Conservation (phyloP, 2,797 vertebrate genomes). For the Malurus leucopterus region DNA sequence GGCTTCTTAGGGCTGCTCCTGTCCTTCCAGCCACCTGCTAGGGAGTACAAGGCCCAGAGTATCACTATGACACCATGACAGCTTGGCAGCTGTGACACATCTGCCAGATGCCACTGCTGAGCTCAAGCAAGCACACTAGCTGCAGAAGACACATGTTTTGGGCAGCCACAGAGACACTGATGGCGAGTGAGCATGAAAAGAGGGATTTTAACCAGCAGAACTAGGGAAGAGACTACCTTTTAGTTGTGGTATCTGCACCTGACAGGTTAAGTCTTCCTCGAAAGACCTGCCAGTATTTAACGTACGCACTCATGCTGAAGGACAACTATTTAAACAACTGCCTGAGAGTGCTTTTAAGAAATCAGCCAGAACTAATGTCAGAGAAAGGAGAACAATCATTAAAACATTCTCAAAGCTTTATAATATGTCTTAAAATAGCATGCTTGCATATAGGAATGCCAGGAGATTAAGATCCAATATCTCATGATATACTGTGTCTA, state of each 20-base stretch:
- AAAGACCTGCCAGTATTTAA: neutral
- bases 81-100: neutral
- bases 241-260: neutral
- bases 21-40: neutral
- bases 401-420: constrained; percentile 10
- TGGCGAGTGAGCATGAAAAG: neutral
- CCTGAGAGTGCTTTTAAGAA: constrained; percentile 8
- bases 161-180: neutral
- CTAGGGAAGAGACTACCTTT: neutral
- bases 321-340: constrained; percentile 29
- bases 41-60: neutral
- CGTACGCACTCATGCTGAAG: neutral
- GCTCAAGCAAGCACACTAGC: neutral
- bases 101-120: neutral
- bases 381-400: constrained; percentile 7
- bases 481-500: constrained; percentile 33
- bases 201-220: neutral
- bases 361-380: constrained; percentile 12
- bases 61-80: neutral
- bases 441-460: constrained; percentile 5
- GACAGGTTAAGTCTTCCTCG: neutral
- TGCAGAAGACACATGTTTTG: neutral
- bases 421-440: constrained; percentile 2
- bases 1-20: neutral
- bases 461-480: constrained; percentile 46